Evolutionary conservation across 2,797 vertebrate genomes (phyloP).

Genomic region (Ctenochaetus hawaiiensis): DNA sequence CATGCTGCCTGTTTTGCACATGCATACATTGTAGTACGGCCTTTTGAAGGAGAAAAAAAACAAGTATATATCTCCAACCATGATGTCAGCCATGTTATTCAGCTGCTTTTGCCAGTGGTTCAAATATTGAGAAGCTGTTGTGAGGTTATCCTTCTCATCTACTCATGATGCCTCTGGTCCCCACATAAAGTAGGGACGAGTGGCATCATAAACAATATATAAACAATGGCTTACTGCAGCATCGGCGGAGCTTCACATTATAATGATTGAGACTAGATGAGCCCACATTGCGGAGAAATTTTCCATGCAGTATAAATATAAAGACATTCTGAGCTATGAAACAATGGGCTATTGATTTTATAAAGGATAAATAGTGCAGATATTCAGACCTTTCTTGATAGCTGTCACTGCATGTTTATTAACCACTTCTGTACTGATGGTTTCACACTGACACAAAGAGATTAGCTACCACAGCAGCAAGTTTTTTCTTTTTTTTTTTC

Average conservation of each 20-base stretch:
- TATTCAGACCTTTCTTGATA: slow-evolving; percentile 48
- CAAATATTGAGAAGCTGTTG: slow-evolving; percentile 26
- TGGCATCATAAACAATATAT: too few relatives aligned
- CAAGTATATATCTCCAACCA: slow-evolving; percentile 7
- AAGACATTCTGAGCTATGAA: neutral
- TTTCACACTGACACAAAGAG: slow-evolving; percentile 59
- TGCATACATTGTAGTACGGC: slow-evolving; percentile 25
- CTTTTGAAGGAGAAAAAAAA: slow-evolving; percentile 20
- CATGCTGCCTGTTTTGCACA: slow-evolving; percentile 4
- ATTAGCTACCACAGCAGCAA: slow-evolving; percentile 39
- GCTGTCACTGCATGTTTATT: slow-evolving; percentile 59
- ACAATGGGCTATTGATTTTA: slow-evolving; percentile 3
- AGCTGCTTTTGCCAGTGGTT: slow-evolving; percentile 36
- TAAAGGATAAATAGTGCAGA: neutral
- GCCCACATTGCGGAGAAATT: neutral
- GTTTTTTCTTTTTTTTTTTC: slow-evolving; percentile 7
- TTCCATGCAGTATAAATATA: neutral
- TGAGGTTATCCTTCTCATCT: slow-evolving; percentile 20
- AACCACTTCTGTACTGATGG: slow-evolving; percentile 43
- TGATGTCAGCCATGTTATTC: slow-evolving; percentile 36
- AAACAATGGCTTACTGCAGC: too few relatives aligned
- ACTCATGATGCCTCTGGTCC: slow-evolving; percentile 43
- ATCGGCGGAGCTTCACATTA: slow-evolving; percentile 5
- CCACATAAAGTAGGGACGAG: too few relatives aligned
- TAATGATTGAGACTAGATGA: slow-evolving; percentile 5